These are phyloP conservation scores for Momotus momota DNA, from an alignment of 2,797 vertebrate genomes.

Conservation along the genomic window DNA sequence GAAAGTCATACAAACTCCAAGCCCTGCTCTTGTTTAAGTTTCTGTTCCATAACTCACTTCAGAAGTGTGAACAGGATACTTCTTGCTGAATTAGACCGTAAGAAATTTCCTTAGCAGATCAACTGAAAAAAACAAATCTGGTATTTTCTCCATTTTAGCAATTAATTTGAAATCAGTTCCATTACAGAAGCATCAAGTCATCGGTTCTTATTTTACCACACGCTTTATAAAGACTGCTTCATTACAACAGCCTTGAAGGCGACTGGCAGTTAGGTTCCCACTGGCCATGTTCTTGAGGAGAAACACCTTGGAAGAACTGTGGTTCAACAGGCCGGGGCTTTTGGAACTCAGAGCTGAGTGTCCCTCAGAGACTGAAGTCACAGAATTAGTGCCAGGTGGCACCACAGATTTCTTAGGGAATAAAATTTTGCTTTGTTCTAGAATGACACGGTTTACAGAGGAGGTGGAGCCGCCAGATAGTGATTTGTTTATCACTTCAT, in stretches of 20 bases:
- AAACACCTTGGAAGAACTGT: slow-evolving; percentile 4
- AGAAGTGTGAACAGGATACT: neutral
- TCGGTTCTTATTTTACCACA: slow-evolving; percentile 61
- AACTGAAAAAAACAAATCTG: neutral
- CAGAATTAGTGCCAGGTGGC: neutral
- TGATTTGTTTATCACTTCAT: slow-evolving; percentile 24
- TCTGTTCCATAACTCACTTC: slow-evolving; percentile 15
- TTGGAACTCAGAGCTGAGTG: neutral
- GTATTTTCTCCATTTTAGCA: neutral
- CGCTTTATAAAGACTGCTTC: slow-evolving; percentile 18
- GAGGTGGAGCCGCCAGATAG: neutral
- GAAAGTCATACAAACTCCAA: slow-evolving; percentile 15
- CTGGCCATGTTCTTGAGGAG: neutral
- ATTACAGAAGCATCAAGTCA: slow-evolving; percentile 46
- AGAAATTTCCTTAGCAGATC: slow-evolving; percentile 4
- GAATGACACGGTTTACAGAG: neutral
- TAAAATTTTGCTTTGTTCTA: slow-evolving; percentile 43
- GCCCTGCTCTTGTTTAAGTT: slow-evolving; percentile 1
- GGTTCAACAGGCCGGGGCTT: neutral
- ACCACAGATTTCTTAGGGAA: neutral
- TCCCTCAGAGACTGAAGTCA: slow-evolving; percentile 13
- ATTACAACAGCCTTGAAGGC: slow-evolving; percentile 7
- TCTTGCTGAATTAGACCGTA: neutral
- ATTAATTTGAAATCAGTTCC: neutral
- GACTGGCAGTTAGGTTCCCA: neutral